Evolutionary conservation across 2,888 invertebrate species (phyloP), one percentile per base, ranked within the genome.

Genomic region (Drosophila robusta): DNA sequence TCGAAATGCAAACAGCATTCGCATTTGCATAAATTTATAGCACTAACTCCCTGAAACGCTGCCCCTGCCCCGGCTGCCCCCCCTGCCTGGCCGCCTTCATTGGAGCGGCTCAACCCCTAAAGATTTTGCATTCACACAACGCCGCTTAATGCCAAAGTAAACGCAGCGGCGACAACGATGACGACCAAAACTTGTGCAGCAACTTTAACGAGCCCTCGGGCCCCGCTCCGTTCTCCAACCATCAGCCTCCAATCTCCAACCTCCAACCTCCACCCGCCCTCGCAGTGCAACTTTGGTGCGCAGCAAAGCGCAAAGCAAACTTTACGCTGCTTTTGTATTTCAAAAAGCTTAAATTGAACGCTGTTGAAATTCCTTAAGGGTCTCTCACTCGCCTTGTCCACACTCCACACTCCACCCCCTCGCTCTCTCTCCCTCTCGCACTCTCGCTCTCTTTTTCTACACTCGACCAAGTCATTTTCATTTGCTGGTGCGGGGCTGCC

Each of bases 1-100:
- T 86, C 89, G 71, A 82, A 88, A 76, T 86, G 87, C 82, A 83
- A 88, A 83, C 87, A 80, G 89, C 70, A 86, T 83, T 83, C 73
- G 87, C 80, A 88, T 82, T 88, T 83, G 84, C 89, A 83, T 83
- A 83, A 73, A 88, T 83, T 88, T 83, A 79, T 76, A 75, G 67
- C 67, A 46, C 61, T 58, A 64, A 16, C 49, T 4, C 49, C 39
- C 49, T 45, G 64, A 56, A 34, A 47, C 44, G n/a, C 18, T 22
- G 11, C 6, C 8, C 11, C 4, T 22, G 0, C 3, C n/a, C 22
- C 22, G 18, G 4, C 44, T 39, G 7, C 41, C 4, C 16, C 4
- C 16, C 14, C 3, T n/a, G 39, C 24, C 32, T 32, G 44, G 34
- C 22, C 42, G 12, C 47, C n/a, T 18, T 3, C 22, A 2, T 22